Evolutionary conservation across 2,113 vertebrate species (phyloP), one percentile per base, ranked within the genome.

Genomic region (Pteronura brasiliensis): DNA sequence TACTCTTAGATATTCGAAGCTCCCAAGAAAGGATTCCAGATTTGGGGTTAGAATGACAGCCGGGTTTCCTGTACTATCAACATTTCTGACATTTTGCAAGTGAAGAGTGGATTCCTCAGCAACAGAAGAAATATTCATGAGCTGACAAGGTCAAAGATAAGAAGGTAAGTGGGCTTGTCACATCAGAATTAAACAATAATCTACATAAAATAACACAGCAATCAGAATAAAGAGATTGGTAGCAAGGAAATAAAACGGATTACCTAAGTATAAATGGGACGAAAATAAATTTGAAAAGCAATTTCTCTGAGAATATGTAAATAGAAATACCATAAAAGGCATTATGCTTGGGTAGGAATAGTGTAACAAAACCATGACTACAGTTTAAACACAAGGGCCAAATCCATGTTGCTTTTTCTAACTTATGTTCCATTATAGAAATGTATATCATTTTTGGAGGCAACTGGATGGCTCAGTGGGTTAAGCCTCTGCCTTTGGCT

Each of bases 231-330:
- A 65, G 18, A 87, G 31, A 49, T 11, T 42, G 8, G 8, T 39
- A 72, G 0, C 13, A 52, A 39, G 88, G 12, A 7, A 92, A 36
- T 39, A 88, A 44, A 96, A 85, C 1, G n/a, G 29, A 81, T 42
- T 15, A 94, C 13, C 25, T 85, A 29, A 96, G 61, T 42, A 95
- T 39, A 91, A 88, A 92, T 0, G 3, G 17, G 17, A 3, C 49
- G 49, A 82, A 61, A 61, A 82, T 42, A 67, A 82, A n/a, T 23
- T 92, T 59, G 65, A 90, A 88, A 93, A 92, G 17, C 72, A 89
- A 76, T 86, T 94, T 96, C 81, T 94, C 52, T 74, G 71, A 61
- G 42, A 85, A 67, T 69, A 85, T 65, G 2, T 77, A 94, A 88
- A 82, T 25, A 93, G 29, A 91, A 69, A 93, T 86, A 71, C 3